These are phyloP conservation scores for Ptychoptera contaminata DNA, from an alignment of 2,888 invertebrate genomes.

Conservation along the genomic window DNA sequence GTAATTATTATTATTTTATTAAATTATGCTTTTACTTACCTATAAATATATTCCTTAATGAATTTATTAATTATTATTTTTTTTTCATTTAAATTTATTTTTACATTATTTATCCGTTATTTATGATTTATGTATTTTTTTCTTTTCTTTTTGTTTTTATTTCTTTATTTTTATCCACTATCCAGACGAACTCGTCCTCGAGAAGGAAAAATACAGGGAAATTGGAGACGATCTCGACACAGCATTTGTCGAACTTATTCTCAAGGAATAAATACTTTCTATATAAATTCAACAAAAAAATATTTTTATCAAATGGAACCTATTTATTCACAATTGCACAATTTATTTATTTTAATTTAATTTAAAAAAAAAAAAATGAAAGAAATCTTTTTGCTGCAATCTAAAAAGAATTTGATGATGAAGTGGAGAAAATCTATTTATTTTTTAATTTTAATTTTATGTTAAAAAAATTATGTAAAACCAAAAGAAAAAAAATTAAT, in stretches of 20 bases:
- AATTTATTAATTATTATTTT: no score
- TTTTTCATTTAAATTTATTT: neutral
- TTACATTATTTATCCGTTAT: conserved; percentile 10
- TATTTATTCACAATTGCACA: neutral
- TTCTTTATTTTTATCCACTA: conserved; percentile 12
- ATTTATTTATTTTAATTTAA: neutral
- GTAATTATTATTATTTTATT: neutral
- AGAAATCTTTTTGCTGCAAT: no score
- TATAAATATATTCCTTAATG: no score
- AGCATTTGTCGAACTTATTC: conserved; percentile 90
- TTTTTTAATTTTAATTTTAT: no score
- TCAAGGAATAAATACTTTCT: conserved; percentile 41
- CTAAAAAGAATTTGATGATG: no score
- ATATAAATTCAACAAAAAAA: neutral
- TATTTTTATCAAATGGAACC: neutral
- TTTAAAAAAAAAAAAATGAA: no score
- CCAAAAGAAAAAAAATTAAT: conserved; percentile 9
- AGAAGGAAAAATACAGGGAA: conserved; percentile 99
- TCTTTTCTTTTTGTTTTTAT: conserved; percentile 10
- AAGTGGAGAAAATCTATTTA: no score
- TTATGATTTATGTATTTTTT: no score
- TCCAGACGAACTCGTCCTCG: conserved; percentile 81
- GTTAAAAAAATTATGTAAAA: no score
- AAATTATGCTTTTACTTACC: no score
- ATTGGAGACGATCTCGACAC: conserved; percentile 99